Base-by-base conservation (phyloP, 2,797 vertebrate species). In the Heliangelus exortis region DNA sequence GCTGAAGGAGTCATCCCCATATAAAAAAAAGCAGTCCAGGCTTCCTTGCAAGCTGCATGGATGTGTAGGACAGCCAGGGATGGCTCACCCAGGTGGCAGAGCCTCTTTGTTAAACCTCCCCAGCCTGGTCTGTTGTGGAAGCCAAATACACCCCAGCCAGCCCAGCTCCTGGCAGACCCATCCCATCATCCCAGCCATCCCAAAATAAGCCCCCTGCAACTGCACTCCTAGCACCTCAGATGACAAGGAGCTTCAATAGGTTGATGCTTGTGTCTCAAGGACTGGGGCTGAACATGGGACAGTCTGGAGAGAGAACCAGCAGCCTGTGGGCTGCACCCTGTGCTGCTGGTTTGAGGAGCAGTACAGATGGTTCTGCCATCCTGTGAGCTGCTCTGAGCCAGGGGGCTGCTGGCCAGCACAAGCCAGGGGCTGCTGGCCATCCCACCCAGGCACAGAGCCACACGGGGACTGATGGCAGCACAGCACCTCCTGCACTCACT, bases 401-500 rank as follows among this genome's bases (percentile, higher is more conserved):
- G 43, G 29, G 20, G 19, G 17, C 28, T 33, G 28, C 15, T 45
- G 51, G 57, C 26, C 34, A 55, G 15, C 41, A 28, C 28, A 31
- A 74, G 61, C 25, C 54, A 57, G 28, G 25, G 16, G 26, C 31
- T 36, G 9, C 2, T 66, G 55, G 33, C 25, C 50, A 83, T 50
- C 47, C 66, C 67, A 68, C 63, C 10, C 22, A 50, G 0, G 2
- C 39, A 63, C 7, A 19, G 6, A 19, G 39, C 12, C 7, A 31
- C 41, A 22, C 31, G 1, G 1, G 33, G 58, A 57, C 7, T 0
- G 0, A 7, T 18, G 39, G 22, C 66, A 5, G 0, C 3, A 29
- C 2, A 33, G 81, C 55, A 31, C 36, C 33, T 31, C 23, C 26
- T 1, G 4, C 59, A 98, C 99, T 98, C 96, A 99, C 99, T 98